These are phyloP conservation scores for Apamea sordens DNA, from an alignment of 2,888 invertebrate species.

Conservation along the genomic window DNA sequence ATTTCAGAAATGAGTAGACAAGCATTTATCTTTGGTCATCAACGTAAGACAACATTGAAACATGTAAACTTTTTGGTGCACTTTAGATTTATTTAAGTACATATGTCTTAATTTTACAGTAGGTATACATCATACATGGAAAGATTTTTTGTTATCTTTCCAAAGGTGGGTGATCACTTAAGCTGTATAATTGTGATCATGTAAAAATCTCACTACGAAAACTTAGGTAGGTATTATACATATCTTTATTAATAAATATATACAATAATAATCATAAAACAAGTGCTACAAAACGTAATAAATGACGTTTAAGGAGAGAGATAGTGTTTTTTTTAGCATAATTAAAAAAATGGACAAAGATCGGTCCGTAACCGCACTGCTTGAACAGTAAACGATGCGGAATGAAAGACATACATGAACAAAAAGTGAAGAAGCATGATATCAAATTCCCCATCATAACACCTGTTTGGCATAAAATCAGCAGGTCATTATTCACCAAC, in stretches of 20 bases:
- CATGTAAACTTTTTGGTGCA: neutral
- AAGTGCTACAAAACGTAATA: no score
- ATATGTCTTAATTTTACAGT: neutral
- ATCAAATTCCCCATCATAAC: neutral
- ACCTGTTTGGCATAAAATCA: constrained; percentile 9
- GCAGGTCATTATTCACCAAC: neutral
- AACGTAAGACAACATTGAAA: neutral
- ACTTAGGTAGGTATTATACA: no score
- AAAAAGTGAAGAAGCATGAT: neutral
- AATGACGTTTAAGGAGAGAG: no score
- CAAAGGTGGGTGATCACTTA: neutral
- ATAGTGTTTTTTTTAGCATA: no score
- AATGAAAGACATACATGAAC: neutral
- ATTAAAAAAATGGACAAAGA: no score
- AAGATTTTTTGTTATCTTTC: neutral
- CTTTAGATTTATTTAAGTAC: neutral
- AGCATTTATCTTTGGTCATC: neutral
- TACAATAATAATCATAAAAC: no score
- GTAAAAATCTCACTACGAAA: no score
- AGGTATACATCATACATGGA: neutral
- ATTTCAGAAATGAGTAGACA: neutral
- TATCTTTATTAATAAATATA: no score
- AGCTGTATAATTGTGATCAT: no score
- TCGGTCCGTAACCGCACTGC: no score
- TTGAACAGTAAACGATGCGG: neutral